Conservation (phyloP, 2,113 vertebrate species). For the Montifringilla adamsi region DNA sequence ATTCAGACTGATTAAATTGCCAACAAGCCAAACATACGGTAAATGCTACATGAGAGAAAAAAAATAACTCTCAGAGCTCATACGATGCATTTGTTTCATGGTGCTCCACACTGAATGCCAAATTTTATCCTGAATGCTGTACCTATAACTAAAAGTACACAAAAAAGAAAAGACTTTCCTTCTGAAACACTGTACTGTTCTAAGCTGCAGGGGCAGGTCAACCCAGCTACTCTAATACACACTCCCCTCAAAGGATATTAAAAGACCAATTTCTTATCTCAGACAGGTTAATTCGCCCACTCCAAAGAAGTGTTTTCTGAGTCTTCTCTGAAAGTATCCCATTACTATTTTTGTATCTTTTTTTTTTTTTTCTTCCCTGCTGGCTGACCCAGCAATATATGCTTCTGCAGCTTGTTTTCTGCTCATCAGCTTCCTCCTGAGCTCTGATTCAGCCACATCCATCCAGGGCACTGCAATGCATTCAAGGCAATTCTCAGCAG, state of each 20-base stretch:
- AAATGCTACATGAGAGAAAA: slow-evolving; percentile 51
- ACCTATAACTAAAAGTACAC: background rate
- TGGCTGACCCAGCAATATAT: background rate
- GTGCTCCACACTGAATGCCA: background rate
- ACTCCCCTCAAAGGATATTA: background rate
- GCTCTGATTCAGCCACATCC: background rate
- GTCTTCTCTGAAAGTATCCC: background rate
- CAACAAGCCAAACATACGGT: slow-evolving; percentile 54
- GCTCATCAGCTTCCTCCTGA: background rate
- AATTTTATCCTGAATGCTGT: background rate
- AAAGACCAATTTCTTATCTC: background rate
- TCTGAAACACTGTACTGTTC: background rate
- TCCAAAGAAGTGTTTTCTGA: background rate
- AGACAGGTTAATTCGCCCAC: background rate
- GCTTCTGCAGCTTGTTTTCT: background rate
- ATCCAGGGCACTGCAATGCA: background rate
- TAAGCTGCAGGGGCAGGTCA: background rate
- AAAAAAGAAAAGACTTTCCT: background rate
- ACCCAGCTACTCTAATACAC: background rate
- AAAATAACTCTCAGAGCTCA: slow-evolving; percentile 22
- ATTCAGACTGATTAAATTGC: slow-evolving; percentile 66
- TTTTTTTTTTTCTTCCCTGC: background rate
- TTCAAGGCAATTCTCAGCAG: background rate
- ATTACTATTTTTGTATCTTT: background rate
- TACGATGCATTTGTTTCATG: background rate